Percentiles rank a stretch among this genome's conserved stretches.
Evolutionary conservation across 2,888 invertebrate genomes (phyloP).

Genomic region (Meta bourneti): DNA sequence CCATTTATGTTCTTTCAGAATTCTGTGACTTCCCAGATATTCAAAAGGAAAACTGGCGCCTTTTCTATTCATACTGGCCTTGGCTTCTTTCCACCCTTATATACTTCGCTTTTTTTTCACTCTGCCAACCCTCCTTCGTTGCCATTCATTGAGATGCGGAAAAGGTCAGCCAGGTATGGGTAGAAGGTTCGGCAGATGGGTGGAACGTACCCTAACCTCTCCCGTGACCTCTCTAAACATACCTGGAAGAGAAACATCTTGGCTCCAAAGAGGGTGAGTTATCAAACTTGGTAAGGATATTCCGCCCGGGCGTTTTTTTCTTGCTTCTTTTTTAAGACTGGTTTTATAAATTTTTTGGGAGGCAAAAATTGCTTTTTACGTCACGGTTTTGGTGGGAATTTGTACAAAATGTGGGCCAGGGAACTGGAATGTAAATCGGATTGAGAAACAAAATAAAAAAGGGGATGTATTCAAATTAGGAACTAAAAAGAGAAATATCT

Average conservation of each 20-base stretch:
- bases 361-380: neutral
- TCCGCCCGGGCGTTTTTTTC: neutral
- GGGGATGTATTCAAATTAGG: too few relatives aligned
- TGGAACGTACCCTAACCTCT: constrained; percentile 48
- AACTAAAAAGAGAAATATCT: too few relatives aligned
- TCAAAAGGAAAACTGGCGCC: constrained; percentile 1
- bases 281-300: neutral
- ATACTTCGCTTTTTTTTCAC: constrained; percentile 7
- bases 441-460: neutral
- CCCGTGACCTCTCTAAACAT: constrained; percentile 36
- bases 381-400: neutral
- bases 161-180: constrained; percentile 65
- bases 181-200: constrained; percentile 33
- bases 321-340: neutral
- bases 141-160: constrained; percentile 28
- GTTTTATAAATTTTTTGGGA: neutral
- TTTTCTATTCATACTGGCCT: constrained; percentile 24
- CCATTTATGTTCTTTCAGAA: neutral
- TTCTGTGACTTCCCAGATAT: neutral
- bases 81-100: neutral
- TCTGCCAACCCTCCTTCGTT: constrained; percentile 10
- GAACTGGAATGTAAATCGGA: neutral
- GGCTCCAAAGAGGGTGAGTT: too few relatives aligned
- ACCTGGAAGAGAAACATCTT: neutral
- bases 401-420: neutral